These are phyloP conservation scores for Lamellibrachia satsuma DNA, from an alignment of 2,888 invertebrate species.

Conservation along the genomic window DNA sequence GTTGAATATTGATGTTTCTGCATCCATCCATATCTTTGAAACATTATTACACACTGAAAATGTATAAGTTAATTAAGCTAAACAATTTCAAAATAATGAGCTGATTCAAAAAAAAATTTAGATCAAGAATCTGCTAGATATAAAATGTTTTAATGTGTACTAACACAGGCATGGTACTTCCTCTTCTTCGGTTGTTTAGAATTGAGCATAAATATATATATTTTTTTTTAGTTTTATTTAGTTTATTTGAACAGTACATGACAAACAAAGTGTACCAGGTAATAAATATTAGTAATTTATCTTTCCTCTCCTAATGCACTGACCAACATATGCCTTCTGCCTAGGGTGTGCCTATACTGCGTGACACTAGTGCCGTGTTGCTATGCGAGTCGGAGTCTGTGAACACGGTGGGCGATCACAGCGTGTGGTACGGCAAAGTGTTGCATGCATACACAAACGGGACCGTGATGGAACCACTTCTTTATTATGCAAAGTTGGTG, in stretches of 20 bases:
- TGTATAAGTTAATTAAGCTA: too few relatives aligned
- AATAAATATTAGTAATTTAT: not conserved
- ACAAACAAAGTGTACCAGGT: not conserved
- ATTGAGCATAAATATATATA: too few relatives aligned
- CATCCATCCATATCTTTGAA: too few relatives aligned
- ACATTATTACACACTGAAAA: too few relatives aligned
- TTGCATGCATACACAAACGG: conserved; percentile 46
- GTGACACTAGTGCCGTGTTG: conserved; percentile 56
- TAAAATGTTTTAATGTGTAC: too few relatives aligned
- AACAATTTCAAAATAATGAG: too few relatives aligned
- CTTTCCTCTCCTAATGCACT: not conserved
- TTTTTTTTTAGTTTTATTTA: too few relatives aligned
- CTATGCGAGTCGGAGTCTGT: conserved; percentile 55
- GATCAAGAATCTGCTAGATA: too few relatives aligned
- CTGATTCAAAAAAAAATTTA: too few relatives aligned
- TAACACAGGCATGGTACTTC: too few relatives aligned
- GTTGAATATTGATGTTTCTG: not conserved
- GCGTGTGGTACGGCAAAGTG: conserved; percentile 62
- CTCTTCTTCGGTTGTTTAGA: too few relatives aligned
- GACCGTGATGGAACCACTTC: conserved; percentile 52
- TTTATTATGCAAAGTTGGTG: conserved; percentile 57
- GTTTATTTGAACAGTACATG: too few relatives aligned
- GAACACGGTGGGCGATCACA: conserved; percentile 59
- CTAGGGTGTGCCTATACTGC: conserved; percentile 58
- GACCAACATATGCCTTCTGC: not conserved